Evolutionary conservation across 53 echinoderm and acorn worm genomes (phyloP), one percentile per base, ranked within the genome.

Genomic region (Actinopyga echinites): DNA sequence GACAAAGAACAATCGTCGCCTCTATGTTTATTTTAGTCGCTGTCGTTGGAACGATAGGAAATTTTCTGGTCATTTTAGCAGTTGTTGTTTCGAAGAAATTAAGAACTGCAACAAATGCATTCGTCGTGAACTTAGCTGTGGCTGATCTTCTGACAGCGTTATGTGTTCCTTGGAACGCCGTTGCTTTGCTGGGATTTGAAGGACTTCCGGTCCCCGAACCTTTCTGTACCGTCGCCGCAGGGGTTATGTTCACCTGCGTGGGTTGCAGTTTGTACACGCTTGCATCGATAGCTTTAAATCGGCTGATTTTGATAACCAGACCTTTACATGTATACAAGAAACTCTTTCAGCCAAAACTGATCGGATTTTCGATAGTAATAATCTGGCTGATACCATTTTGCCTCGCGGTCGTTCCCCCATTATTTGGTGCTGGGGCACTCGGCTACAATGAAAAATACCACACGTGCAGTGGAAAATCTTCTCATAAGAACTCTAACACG

Each of bases 41-140:
- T 67, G 23, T 95, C 43, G 75, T 90, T 21, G 95, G 96, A 5
- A 89, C 89, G 17, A 69, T 80, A 26, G 93, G 96, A 21, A 96
- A 96, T 64, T 87, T 89, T 55, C 82, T 93, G 40, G 90, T 96
- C 53, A 89, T 96, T 38, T 38, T 96, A 20, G 91, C 96, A 38
- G 96, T 96, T 33, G 64, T 93, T 8, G 38, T 93, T 43, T 93
- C 93, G 23, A 82, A 77, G 43, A 93, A 91, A 83, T 84, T 93
- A 30, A 89, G 93, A 57, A 91, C 93, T 30, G 75, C 91, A 42
- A 96, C 93, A 61, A 96, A 96, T 74, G 96, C 91, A 8, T 96
- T 93, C 82, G 96, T 96, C 42, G 96, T 96, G 31, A 96, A 89
- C 75, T 86, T 96, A 38, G 90, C 92, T 15, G 36, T 89, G 0